phyloP scores from a whole-genome alignment of 2,113 vertebrate species.

The Egretta garzetta region DNA sequence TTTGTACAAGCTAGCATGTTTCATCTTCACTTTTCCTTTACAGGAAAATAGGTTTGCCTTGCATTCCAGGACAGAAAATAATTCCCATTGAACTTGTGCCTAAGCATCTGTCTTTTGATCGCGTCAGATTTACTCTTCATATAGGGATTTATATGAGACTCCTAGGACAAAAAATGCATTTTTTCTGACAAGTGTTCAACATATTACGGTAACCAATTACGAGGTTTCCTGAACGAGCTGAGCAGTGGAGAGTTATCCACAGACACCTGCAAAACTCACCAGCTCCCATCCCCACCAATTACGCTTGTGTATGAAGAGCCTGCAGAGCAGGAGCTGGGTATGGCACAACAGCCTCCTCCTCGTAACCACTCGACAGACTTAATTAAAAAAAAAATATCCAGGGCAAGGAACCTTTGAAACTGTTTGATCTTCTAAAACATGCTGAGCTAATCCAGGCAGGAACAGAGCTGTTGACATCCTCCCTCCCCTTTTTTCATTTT shows the following conservation, averaged over 20 bases:
- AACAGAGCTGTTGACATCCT: not conserved
- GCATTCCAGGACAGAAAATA: not conserved
- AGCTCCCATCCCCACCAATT: not conserved
- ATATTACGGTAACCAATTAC: not conserved
- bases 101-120: not conserved
- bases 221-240: not conserved
- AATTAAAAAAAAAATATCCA: not conserved
- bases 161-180: not conserved
- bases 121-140: not conserved
- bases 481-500: not conserved
- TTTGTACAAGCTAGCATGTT: not conserved
- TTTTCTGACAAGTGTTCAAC: not conserved
- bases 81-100: not conserved
- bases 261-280: not conserved
- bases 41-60: not conserved
- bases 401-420: not conserved
- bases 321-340: not conserved
- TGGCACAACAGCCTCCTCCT: not conserved
- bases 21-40: not conserved
- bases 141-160: not conserved
- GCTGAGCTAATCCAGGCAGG: not conserved
- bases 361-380: not conserved
- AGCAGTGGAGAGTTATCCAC: not conserved
- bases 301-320: not conserved
- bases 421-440: not conserved